These are phyloP conservation scores for Proterorhinus semilunaris DNA, from an alignment of 2,113 vertebrate species.

Conservation along the genomic window DNA sequence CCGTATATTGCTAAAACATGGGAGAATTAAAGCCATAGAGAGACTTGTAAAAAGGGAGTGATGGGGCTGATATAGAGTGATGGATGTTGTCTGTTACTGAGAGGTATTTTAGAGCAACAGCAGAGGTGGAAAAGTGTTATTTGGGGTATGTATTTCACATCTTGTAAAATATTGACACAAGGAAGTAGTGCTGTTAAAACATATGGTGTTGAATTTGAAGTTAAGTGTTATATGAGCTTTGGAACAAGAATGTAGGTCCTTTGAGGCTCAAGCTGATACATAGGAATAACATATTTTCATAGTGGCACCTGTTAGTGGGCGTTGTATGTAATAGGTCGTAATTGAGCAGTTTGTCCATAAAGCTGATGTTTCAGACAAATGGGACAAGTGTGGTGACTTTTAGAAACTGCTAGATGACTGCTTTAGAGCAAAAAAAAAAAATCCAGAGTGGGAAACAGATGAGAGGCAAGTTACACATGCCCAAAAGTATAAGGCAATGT, in stretches of 20 bases:
- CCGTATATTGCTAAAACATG: slow-evolving; percentile 17
- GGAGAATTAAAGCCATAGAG: background rate
- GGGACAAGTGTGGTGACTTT: background rate
- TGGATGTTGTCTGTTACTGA: background rate
- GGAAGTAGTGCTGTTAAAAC: slow-evolving; percentile 8
- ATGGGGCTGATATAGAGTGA: slow-evolving; percentile 8
- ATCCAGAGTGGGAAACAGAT: no score
- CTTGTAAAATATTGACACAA: slow-evolving; percentile 18
- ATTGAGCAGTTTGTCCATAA: background rate
- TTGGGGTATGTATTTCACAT: slow-evolving; percentile 3
- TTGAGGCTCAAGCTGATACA: background rate
- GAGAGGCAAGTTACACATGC: background rate
- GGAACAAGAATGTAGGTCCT: background rate
- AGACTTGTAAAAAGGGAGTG: slow-evolving; percentile 12
- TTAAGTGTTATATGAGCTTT: slow-evolving; percentile 1
- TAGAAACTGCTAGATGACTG: no score
- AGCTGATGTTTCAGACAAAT: background rate
- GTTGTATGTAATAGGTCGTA: background rate
- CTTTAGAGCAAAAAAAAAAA: background rate
- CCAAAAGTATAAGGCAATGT: background rate
- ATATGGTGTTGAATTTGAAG: slow-evolving; percentile 11
- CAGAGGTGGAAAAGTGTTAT: slow-evolving; percentile 11
- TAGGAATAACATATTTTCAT: slow-evolving; percentile 2
- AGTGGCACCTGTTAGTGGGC: slow-evolving; percentile 4
- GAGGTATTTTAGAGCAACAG: background rate